These are phyloP conservation scores for Notothenia coriiceps DNA, from an alignment of 2,113 vertebrate species.

Conservation along the genomic window DNA sequence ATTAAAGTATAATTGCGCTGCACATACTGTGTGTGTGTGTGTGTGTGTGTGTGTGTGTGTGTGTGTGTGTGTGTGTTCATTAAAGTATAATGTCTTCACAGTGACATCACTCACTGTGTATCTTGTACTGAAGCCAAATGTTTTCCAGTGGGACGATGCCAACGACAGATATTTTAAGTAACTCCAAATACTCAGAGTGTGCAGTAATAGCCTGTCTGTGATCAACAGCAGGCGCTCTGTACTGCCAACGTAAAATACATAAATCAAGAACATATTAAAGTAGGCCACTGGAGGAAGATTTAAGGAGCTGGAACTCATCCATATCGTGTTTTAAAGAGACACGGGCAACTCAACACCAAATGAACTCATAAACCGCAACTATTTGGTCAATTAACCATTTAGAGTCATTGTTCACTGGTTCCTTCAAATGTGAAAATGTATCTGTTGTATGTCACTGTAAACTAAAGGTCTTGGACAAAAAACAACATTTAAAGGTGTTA, in stretches of 20 bases:
- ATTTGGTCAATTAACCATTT: too few species aligned
- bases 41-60: not conserved
- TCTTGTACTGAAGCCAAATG: slow-evolving; percentile 17
- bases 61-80: slow-evolving; percentile 18
- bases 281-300: slow-evolving; percentile 5
- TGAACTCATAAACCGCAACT: too few species aligned
- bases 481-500: too few species aligned
- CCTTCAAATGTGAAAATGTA: too few species aligned
- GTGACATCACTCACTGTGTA: slow-evolving; percentile 39
- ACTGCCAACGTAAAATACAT: slow-evolving; percentile 8
- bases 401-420: too few species aligned
- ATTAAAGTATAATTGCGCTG: slow-evolving; percentile 22
- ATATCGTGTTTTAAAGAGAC: not conserved
- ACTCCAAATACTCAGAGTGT: slow-evolving; percentile 42
- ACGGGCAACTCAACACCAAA: too few species aligned
- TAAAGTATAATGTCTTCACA: slow-evolving; percentile 16
- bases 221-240: slow-evolving; percentile 49
- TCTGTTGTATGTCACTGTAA: too few species aligned
- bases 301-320: not conserved
- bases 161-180: slow-evolving; percentile 49
- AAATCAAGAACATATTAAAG: slow-evolving; percentile 17
- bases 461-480: too few species aligned
- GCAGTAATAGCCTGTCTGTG: slow-evolving; percentile 32
- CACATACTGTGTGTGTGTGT: not conserved
- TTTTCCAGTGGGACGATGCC: slow-evolving; percentile 21